A percentile compares a stretch with the other conserved stretches of the same genome.
These are phyloP conservation scores for Halocaridina rubra DNA, from an alignment of 2,888 invertebrate species.

Conservation along the genomic window DNA sequence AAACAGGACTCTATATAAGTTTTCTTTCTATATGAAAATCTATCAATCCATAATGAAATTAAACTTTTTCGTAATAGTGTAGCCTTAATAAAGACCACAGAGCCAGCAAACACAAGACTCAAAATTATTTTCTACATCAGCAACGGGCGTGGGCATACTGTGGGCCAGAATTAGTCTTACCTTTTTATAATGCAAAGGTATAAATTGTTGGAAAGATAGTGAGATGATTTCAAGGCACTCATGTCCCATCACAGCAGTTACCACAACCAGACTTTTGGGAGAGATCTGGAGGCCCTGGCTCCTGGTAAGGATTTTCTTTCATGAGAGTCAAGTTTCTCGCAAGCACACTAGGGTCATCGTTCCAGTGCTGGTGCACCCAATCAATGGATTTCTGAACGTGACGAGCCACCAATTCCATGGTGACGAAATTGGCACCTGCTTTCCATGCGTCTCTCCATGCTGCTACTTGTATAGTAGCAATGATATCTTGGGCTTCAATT, in stretches of 20 bases:
- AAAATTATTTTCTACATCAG: background rate
- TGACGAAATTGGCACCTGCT: constrained; percentile 52
- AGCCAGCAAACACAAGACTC: background rate
- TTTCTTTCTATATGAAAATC: too few species aligned
- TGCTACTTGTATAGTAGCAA: constrained; percentile 48
- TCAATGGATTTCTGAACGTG: constrained; percentile 40
- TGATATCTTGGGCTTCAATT: constrained; percentile 23
- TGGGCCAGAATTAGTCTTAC: background rate
- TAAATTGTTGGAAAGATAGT: too few species aligned
- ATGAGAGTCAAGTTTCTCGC: background rate
- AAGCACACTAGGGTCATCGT: constrained; percentile 17
- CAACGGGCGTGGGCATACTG: constrained; percentile 27
- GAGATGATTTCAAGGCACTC: constrained; percentile 17
- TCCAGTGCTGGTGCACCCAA: constrained; percentile 56
- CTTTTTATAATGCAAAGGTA: background rate
- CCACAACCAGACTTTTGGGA: constrained; percentile 8
- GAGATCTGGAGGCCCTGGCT: background rate
- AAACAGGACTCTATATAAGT: too few species aligned
- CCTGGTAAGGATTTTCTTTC: background rate
- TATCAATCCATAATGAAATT: too few species aligned
- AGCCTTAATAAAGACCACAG: background rate
- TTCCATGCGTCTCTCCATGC: constrained; percentile 55
- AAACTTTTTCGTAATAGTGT: too few species aligned
- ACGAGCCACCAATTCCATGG: constrained; percentile 46
- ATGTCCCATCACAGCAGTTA: constrained; percentile 15